A percentile compares a stretch with the other conserved stretches of the same genome.
phyloP scores from a whole-genome alignment of 2,113 vertebrate species.

The Alosa alosa region DNA sequence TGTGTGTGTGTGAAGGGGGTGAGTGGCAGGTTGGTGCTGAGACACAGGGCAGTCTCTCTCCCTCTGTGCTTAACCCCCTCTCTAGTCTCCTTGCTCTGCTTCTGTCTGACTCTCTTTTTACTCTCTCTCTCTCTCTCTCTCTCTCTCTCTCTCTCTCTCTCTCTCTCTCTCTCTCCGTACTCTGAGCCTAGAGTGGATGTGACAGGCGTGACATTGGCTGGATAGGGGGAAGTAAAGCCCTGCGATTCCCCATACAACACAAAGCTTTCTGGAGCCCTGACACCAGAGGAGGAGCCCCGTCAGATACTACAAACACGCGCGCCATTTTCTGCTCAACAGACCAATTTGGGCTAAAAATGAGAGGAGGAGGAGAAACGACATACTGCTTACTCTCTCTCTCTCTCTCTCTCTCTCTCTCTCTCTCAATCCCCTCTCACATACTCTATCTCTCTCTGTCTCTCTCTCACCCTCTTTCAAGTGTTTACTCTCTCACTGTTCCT shows the following conservation, averaged over 20 bases:
- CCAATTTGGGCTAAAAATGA: not conserved
- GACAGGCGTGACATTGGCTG: not conserved
- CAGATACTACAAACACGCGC: not conserved
- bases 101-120: constrained; percentile 12
- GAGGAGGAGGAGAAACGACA: not conserved
- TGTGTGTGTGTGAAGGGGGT: not conserved
- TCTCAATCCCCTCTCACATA: not conserved
- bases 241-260: not conserved
- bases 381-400: not conserved
- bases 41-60: not conserved
- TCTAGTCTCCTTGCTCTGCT: too few relatives aligned
- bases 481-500: not conserved
- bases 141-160: not conserved
- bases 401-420: not conserved
- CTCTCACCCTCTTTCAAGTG: not conserved
- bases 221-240: not conserved
- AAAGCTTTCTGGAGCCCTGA: not conserved
- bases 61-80: not conserved
- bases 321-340: not conserved
- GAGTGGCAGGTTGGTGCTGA: not conserved
- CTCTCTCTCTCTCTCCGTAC: constrained; percentile 1
- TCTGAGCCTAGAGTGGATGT: not conserved
- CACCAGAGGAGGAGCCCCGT: not conserved
- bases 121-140: not conserved
- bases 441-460: not conserved